Base-by-base conservation (phyloP, 2,888 invertebrate species). In the Rhogogaster chlorosoma region DNA sequence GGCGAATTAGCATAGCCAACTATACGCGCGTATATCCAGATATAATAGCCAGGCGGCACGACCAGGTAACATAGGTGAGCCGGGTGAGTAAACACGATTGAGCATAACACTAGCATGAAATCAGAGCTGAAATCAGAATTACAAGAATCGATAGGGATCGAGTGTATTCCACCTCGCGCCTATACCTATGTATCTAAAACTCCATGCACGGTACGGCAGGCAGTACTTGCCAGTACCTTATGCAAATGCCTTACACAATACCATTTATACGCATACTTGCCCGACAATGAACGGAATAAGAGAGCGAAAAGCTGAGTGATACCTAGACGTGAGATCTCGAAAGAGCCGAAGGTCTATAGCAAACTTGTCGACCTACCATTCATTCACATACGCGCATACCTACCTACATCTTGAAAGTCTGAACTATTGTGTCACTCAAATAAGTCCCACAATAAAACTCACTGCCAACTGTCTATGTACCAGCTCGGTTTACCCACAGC, bases 101-200 rank as follows among this genome's bases (percentile, higher is more conserved):
- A 83, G 70, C 83, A 83, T 83, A 83, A 83, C 83, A 83, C 53
- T 29, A 26, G 83, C 83, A 83, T 83, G 83, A 83, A 83, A 83
- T 83, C 83, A 83, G 83, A 83, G 83, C 67, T 83, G 9, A 45
- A 83, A 83, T 83, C 67, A 70, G 83, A 83, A 49, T 83, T 83
- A 70, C 64, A 83, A 80, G 80, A 38, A 80, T 80, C 80, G 80
- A 80, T 80, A 57, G 80, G 57, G 38, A 80, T 80, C 80, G 61
- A 61, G 38, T 80, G 22, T 61, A 38, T 80, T 38, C 64, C 32
- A 64, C 29, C n/a, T 53, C 53, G n/a, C 7, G 3, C 6, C 4
- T n/a, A 2, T 57, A 57, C n/a, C 49, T 53, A 18, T 53, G 6
- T 12, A 15, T 18, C 9, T 18, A 57, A 57, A 57, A 10, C 61